phyloP scores from a whole-genome alignment of 2,888 invertebrate species.

The Stenichneumon culpator region DNA sequence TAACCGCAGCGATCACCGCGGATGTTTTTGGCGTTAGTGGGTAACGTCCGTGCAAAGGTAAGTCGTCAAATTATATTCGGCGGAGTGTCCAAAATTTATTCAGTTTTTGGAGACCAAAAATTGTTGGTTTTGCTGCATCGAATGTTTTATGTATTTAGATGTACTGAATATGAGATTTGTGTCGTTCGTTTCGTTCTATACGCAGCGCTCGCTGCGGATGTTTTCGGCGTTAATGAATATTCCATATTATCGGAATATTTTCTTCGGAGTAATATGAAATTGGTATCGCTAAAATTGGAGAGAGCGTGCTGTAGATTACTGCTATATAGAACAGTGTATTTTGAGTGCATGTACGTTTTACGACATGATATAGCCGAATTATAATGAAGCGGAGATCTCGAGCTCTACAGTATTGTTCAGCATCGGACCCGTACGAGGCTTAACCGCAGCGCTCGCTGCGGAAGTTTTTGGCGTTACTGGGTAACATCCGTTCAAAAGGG shows the following conservation, averaged over 20 bases:
- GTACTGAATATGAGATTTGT: no score
- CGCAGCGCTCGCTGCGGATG: no score
- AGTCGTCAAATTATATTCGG: neutral
- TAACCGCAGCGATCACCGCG: neutral
- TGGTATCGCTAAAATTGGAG: neutral
- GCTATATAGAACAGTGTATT: slow-evolving; percentile 15
- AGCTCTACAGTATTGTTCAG: neutral
- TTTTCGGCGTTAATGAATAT: no score
- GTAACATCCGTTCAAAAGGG: no score
- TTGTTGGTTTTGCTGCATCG: no score
- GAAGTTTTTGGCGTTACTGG: no score
- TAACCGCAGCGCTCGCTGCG: neutral
- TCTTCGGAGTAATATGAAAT: no score
- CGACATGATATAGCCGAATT: slow-evolving; percentile 61
- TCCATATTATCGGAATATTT: no score
- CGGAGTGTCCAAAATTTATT: neutral
- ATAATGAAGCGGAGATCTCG: slow-evolving; percentile 47
- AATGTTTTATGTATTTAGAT: no score
- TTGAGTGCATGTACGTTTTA: slow-evolving; percentile 61
- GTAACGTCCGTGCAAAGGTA: neutral
- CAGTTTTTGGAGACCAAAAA: neutral
- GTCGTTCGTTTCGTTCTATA: no score
- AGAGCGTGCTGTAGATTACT: neutral
- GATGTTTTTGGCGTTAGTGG: neutral
- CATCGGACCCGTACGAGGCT: neutral